Conservation (phyloP, 2,797 vertebrate species). For the Myotis daubentonii region DNA sequence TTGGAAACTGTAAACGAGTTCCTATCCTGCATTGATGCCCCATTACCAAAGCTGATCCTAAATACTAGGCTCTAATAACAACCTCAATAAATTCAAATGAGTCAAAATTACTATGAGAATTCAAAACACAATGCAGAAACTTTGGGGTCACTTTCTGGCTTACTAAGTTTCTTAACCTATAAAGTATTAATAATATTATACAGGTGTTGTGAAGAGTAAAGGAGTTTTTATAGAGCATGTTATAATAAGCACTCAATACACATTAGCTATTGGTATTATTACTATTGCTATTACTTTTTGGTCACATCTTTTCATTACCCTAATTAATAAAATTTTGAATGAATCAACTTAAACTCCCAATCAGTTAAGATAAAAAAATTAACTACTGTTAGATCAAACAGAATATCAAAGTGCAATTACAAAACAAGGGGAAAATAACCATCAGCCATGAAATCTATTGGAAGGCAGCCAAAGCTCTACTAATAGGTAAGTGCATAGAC, state of each 20-base stretch:
- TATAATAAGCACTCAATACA: neutral
- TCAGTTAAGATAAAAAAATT: conserved; percentile 13
- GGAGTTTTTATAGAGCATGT: neutral
- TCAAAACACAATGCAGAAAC: neutral
- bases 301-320: neutral
- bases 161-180: neutral
- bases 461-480: neutral
- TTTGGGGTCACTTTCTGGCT: neutral
- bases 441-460: neutral
- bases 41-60: neutral
- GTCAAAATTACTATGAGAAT: neutral
- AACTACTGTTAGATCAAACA: neutral
- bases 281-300: neutral
- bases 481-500: neutral
- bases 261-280: neutral
- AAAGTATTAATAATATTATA: neutral
- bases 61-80: neutral
- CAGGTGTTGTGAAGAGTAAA: neutral
- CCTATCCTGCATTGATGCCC: neutral
- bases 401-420: neutral
- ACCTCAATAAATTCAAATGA: neutral
- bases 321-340: neutral
- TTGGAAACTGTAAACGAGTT: neutral
- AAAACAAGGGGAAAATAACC: neutral
- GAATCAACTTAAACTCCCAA: neutral